These are phyloP conservation scores for Noctua pronuba DNA, from an alignment of 2,888 invertebrate genomes.

Conservation along the genomic window DNA sequence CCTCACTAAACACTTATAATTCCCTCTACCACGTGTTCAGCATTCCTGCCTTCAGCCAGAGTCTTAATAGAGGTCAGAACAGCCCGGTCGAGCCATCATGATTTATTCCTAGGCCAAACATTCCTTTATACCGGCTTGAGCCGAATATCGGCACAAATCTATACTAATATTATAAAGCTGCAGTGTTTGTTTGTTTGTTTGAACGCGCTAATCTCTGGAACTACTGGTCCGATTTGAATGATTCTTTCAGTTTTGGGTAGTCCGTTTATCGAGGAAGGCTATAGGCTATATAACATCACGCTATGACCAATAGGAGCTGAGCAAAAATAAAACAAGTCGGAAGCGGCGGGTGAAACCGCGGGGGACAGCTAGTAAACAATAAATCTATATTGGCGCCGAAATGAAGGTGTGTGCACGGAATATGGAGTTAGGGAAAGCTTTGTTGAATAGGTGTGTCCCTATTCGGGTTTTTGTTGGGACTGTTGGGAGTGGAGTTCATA, in stretches of 20 bases:
- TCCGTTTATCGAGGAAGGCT: no score
- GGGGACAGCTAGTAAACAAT: no score
- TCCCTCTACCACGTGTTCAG: not conserved
- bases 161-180: no score
- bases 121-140: conserved; percentile 34
- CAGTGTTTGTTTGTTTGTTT: no score
- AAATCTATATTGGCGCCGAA: conserved; percentile 43
- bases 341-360: no score
- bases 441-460: not conserved
- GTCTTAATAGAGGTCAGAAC: conserved; percentile 19
- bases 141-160: conserved; percentile 42
- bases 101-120: conserved; percentile 52
- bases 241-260: no score
- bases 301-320: no score
- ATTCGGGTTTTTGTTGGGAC: conserved; percentile 6
- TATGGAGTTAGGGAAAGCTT: conserved; percentile 20
- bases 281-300: no score
- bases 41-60: conserved; percentile 13
- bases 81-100: conserved; percentile 32
- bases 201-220: no score
- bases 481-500: not conserved
- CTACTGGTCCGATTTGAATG: no score
- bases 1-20: conserved; percentile 7
- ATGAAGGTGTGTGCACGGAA: conserved; percentile 41
- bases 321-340: no score